A percentile compares a stretch with the other conserved stretches of the same genome.
Evolutionary conservation across 1,140 invertebrate genomes (phyloP).

Genomic region (Ceratina calcarata): DNA sequence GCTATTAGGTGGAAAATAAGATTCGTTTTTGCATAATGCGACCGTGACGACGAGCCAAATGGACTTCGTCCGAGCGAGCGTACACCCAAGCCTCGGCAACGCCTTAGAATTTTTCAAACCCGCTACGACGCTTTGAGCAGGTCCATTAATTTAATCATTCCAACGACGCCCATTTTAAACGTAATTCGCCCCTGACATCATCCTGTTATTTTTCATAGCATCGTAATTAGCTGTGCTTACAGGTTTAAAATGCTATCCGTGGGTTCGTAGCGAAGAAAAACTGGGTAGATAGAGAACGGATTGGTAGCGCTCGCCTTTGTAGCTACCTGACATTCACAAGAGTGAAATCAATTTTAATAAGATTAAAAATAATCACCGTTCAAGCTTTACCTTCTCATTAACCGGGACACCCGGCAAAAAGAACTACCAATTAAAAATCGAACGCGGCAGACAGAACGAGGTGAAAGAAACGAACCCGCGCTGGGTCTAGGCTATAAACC

Average conservation of each 20-base stretch:
- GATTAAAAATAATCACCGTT: constrained; percentile 3
- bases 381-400: neutral
- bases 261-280: too few relatives aligned
- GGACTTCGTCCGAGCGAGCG: constrained; percentile 39
- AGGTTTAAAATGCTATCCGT: neutral
- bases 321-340: neutral
- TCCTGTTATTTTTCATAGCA: too few relatives aligned
- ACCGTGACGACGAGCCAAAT: constrained; percentile 45
- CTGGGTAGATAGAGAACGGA: neutral
- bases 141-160: constrained; percentile 11
- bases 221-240: neutral
- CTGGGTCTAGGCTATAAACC: neutral
- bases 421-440: constrained; percentile 17
- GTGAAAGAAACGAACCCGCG: neutral
- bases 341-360: neutral
- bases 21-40: constrained; percentile 57
- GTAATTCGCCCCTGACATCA: neutral
- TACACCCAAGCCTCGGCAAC: neutral
- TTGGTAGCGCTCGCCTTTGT: neutral
- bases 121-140: neutral
- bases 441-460: neutral
- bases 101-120: constrained; percentile 28
- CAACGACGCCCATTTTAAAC: neutral
- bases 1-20: constrained; percentile 61
- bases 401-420: neutral